Evolutionary conservation across 2,113 vertebrate genomes (phyloP).

Genomic region (Thalassarche chlororhynchos): DNA sequence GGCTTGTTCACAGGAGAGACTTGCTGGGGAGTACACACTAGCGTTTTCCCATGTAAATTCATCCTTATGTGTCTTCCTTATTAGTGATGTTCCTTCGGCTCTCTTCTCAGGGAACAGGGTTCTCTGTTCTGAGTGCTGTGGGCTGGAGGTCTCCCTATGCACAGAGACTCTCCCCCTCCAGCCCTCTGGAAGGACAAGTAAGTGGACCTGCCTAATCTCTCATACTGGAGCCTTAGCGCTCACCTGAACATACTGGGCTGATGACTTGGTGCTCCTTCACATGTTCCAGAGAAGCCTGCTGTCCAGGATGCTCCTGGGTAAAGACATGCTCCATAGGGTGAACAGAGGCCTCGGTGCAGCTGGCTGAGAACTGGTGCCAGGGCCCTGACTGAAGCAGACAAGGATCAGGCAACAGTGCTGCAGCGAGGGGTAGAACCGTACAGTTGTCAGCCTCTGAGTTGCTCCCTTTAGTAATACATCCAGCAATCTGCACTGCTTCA

Average conservation of each 20-base stretch:
- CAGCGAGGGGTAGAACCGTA: not conserved
- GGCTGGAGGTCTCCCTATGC: not conserved
- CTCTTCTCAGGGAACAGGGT: not conserved
- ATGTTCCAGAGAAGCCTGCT: not conserved
- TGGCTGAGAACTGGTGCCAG: not conserved
- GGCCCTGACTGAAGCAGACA: not conserved
- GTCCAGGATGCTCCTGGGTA: not conserved
- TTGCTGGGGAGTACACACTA: not conserved
- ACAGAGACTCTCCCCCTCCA: not conserved
- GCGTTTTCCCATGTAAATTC: not conserved
- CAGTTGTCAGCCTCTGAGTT: not conserved
- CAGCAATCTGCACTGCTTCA: not conserved
- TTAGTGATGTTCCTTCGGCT: not conserved
- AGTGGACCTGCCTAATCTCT: not conserved
- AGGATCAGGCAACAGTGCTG: not conserved
- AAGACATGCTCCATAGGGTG: accelerated
- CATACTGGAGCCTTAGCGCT: not conserved
- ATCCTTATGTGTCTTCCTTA: not conserved
- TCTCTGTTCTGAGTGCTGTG: not conserved
- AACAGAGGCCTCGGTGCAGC: not conserved
- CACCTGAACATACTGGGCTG: not conserved
- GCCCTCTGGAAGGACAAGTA: not conserved
- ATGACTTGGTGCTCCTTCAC: not conserved
- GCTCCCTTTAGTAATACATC: not conserved
- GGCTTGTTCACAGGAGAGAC: not conserved